Conservation (phyloP, 2,113 vertebrate species). For the Lepisosteus osseus region DNA sequence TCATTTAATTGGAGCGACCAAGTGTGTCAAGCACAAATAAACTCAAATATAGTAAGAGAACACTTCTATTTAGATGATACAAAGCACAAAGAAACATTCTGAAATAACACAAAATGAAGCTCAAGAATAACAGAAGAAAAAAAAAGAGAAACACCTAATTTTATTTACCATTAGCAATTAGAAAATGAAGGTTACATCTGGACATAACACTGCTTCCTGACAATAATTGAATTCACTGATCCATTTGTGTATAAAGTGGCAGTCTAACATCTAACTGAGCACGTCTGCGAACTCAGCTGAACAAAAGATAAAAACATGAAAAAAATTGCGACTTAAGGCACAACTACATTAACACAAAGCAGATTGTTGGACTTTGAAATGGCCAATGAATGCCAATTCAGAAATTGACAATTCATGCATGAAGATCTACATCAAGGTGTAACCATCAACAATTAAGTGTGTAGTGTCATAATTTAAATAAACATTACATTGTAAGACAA, state of each 20-base stretch:
- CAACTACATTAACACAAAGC: conserved; percentile 73
- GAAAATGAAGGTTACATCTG: conserved; percentile 76
- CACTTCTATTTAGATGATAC: no score
- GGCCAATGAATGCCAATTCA: conserved; percentile 33
- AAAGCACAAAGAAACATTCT: no score
- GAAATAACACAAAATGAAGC: no score
- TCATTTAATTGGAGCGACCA: no score
- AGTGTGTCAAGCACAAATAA: no score
- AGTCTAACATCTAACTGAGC: conserved; percentile 44
- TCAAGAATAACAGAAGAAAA: background rate
- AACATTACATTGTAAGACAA: conserved; percentile 45
- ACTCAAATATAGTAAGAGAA: no score
- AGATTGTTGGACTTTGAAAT: conserved; percentile 53
- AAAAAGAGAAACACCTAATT: conserved; percentile 71
- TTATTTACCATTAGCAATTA: conserved; percentile 78
- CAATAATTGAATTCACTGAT: conserved; percentile 40
- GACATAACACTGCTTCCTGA: conserved; percentile 42
- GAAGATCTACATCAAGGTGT: conserved; percentile 56
- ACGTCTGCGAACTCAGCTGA: conserved; percentile 56
- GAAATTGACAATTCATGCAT: conserved; percentile 65
- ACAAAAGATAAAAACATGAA: conserved; percentile 27
- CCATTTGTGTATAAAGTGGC: conserved; percentile 51
- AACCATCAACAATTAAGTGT: conserved; percentile 66
- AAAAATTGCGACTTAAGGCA: conserved; percentile 77
- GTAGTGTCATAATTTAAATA: conserved; percentile 56